Base-by-base conservation (phyloP, 2,888 invertebrate genomes). In the Ophion slaviceki region DNA sequence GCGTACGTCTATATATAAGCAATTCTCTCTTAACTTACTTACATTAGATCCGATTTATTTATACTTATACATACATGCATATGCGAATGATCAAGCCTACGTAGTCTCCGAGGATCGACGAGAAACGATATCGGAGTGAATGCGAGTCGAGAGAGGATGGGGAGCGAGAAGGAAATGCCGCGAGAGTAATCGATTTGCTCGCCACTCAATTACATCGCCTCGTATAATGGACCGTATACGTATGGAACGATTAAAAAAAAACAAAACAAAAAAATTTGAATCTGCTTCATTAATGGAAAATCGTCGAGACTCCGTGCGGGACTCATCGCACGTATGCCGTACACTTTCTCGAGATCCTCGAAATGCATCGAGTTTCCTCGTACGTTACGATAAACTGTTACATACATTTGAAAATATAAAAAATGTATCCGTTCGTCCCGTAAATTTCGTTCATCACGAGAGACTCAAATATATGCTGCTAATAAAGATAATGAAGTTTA, bases 1-100 rank as follows among this genome's bases (percentile, higher is more conserved):
- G 80, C 86, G 82, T 86, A 81, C 79, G 84, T 82, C 80, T 76
- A 81, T 84, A 81, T 86, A 87, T 85, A 87, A 82, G 86, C 61
- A 61, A 79, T 70, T 59, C 62, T 68, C 82, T 86, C 80, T 83
- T 72, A 75, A 75, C 74, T 61, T 57, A 40, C 74, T 62, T 80
- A 45, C 74, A 80, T 82, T 70, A 79, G 70, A 66, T 74, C 20
- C 70, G 47, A 59, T 80, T 74, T 82, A 75, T 75, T 47, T 67
- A 64, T 75, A 64, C 32, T 72, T 77, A 83, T 59, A 70, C 20
- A 32, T 40, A 32, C 17, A 59, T 24, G 20, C 24, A 68, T 20
- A 62, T 8, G 40, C 14, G n/a, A 77, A 77, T 20, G 62, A 62
- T 74, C 40, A 20, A 24, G 40, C 8, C 24, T 59, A 47, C 8